These are phyloP conservation scores for Vireo altiloquus DNA, from an alignment of 2,113 vertebrate species.

Conservation along the genomic window DNA sequence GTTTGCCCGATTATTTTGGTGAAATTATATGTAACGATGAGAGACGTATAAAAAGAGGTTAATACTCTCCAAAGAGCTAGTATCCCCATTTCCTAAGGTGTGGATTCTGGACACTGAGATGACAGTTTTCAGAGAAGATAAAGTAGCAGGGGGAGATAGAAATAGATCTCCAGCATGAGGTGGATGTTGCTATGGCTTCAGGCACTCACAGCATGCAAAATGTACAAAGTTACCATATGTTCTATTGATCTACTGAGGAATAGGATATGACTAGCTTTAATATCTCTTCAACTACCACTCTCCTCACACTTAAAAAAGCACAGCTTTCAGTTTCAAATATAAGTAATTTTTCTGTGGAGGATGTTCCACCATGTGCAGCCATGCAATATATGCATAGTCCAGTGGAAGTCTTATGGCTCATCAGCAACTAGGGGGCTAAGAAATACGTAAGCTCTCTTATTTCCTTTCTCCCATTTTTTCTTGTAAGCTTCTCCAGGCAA, in stretches of 20 bases:
- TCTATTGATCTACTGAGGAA: constrained; percentile 32
- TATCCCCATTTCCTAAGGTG: background rate
- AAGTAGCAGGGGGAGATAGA: constrained; percentile 11
- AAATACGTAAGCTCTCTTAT: background rate
- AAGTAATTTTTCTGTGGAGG: background rate
- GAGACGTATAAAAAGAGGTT: background rate
- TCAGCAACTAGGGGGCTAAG: background rate
- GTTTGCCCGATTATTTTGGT: background rate
- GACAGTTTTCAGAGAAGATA: constrained; percentile 9
- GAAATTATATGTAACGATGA: background rate
- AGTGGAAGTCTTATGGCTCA: background rate
- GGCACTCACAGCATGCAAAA: constrained; percentile 1
- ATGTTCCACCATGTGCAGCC: background rate
- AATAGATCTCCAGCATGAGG: constrained; percentile 34
- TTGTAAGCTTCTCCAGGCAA: background rate
- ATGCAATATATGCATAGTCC: background rate
- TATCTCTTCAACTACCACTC: background rate
- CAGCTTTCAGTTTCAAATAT: background rate
- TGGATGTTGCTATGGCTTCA: constrained; percentile 40
- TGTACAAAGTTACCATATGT: constrained; percentile 9
- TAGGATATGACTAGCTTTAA: background rate
- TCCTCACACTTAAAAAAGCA: background rate
- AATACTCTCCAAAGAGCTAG: background rate
- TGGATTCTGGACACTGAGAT: background rate
- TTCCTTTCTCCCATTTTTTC: background rate